Evolutionary conservation across 2,888 invertebrate genomes (phyloP).

Genomic region (Agrilus mali): DNA sequence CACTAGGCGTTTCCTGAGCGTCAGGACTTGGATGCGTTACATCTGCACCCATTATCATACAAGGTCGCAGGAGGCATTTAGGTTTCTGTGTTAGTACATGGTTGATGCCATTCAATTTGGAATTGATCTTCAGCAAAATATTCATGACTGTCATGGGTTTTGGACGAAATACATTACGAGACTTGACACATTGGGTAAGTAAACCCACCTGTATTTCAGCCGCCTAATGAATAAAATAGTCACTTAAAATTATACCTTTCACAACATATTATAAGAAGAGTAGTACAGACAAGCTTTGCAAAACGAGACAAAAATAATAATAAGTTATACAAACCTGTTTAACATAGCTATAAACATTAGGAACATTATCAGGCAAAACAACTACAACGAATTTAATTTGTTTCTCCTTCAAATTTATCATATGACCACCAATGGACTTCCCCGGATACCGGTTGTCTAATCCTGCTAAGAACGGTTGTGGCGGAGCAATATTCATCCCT

Average conservation of each 20-base stretch:
- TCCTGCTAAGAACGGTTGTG: slow-evolving; percentile 2
- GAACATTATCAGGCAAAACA: slow-evolving; percentile 39
- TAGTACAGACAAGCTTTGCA: too few relatives aligned
- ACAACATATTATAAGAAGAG: too few relatives aligned
- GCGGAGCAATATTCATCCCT: slow-evolving; percentile 16
- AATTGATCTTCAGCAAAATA: slow-evolving; percentile 64
- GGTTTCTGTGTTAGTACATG: slow-evolving; percentile 41
- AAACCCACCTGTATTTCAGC: slow-evolving; percentile 57
- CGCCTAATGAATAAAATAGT: slow-evolving; percentile 14
- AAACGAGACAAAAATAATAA: too few relatives aligned
- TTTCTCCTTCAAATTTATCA: slow-evolving; percentile 1
- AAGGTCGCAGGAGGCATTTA: slow-evolving; percentile 38
- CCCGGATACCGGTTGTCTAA: too few relatives aligned
- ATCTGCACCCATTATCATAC: slow-evolving; percentile 66
- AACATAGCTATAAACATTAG: slow-evolving; percentile 14
- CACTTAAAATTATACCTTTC: too few relatives aligned
- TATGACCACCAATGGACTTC: too few relatives aligned
- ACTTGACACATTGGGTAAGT: slow-evolving; percentile 56
- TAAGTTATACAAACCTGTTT: slow-evolving; percentile 9
- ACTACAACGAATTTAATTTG: slow-evolving; percentile 45
- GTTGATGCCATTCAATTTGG: slow-evolving; percentile 75
- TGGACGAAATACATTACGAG: slow-evolving; percentile 23
- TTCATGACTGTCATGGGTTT: slow-evolving; percentile 53
- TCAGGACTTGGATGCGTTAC: slow-evolving; percentile 87
- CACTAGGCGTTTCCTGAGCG: slow-evolving; percentile 48